Conservation (phyloP, 2,113 vertebrate species). For the Fulmarus glacialis region DNA sequence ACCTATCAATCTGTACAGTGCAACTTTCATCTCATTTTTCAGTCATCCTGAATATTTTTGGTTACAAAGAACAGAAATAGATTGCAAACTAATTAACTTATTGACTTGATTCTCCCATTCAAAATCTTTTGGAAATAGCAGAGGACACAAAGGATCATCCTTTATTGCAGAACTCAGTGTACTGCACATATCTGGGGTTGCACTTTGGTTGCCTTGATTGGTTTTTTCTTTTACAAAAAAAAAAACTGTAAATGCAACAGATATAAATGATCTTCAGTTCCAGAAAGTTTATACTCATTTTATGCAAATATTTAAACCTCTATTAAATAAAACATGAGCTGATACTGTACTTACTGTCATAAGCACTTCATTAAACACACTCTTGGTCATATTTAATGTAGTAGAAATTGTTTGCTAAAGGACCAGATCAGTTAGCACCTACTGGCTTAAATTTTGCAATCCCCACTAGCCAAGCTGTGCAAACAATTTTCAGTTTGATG, state of each 20-base stretch:
- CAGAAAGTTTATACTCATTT: neutral
- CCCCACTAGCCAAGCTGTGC: neutral
- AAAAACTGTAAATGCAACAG: neutral
- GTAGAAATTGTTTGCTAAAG: neutral
- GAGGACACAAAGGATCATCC: neutral
- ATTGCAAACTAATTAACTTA: neutral
- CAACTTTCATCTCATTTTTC: neutral
- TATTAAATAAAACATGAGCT: slow-evolving; percentile 28
- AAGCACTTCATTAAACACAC: neutral
- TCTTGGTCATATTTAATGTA: neutral
- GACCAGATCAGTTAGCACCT: neutral
- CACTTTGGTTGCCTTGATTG: neutral
- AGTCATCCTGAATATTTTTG: neutral
- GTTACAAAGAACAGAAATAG: neutral
- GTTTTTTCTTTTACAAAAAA: neutral
- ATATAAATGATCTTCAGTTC: neutral
- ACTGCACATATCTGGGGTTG: neutral
- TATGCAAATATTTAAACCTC: neutral
- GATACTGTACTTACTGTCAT: neutral
- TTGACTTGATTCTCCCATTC: neutral
- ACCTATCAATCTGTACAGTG: neutral
- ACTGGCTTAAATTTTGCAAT: neutral
- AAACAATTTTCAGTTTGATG: neutral
- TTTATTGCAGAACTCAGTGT: neutral
- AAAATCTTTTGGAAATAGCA: slow-evolving; percentile 1